phyloP scores from a whole-genome alignment of 2,888 invertebrate genomes.

The Urechis unicinctus region DNA sequence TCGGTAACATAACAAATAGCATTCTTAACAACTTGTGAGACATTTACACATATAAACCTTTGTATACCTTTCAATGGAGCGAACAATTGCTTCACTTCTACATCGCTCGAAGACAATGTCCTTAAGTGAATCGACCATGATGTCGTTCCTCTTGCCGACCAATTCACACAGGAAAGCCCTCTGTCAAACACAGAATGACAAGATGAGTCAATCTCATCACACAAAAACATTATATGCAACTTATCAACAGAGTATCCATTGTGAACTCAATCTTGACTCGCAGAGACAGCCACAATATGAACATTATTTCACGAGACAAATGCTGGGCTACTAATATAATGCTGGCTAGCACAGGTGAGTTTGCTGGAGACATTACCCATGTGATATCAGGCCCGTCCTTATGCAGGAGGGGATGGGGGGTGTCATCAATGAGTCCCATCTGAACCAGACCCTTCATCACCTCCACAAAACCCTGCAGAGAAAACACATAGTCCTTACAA shows the following conservation, averaged over 20 bases:
- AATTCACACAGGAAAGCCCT: slow-evolving; percentile 78
- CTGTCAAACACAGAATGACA: slow-evolving; percentile 51
- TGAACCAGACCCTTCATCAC: slow-evolving; percentile 80
- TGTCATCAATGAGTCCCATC: slow-evolving; percentile 79
- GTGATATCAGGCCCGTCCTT: slow-evolving; percentile 89
- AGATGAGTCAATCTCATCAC: background rate
- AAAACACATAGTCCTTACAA: background rate
- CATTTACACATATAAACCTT: no score
- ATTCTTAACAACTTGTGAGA: background rate
- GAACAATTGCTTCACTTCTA: no score
- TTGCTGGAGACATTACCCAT: slow-evolving; percentile 63
- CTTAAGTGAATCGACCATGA: slow-evolving; percentile 88
- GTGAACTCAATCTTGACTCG: no score
- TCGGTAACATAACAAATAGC: background rate
- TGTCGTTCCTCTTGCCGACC: slow-evolving; percentile 67
- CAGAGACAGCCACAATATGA: no score
- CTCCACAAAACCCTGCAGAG: slow-evolving; percentile 70
- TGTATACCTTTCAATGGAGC: background rate
- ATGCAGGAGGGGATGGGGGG: slow-evolving; percentile 83
- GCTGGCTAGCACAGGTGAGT: no score
- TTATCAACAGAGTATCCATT: no score
- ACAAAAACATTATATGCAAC: background rate
- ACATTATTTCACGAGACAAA: no score
- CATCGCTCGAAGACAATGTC: slow-evolving; percentile 74
- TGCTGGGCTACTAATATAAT: no score